Conservation (phyloP, 2,888 invertebrate species). For the Teinopalpus imperialis region DNA sequence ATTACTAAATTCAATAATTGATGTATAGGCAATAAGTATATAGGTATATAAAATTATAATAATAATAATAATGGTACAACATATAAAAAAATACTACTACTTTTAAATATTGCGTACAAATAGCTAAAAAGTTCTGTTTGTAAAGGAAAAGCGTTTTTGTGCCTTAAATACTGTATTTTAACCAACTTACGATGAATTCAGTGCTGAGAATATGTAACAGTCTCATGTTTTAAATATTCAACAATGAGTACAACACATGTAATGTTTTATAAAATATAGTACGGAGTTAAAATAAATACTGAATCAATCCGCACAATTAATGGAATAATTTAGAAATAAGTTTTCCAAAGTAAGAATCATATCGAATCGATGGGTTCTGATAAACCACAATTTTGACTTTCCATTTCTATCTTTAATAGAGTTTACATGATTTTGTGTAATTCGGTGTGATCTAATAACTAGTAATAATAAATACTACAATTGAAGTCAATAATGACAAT, state of each 20-base stretch:
- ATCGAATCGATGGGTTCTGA: no score
- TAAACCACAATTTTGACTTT: no score
- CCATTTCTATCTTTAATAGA: no score
- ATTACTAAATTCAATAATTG: neutral
- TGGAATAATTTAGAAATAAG: slow-evolving; percentile 10
- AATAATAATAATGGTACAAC: neutral
- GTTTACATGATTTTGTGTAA: no score
- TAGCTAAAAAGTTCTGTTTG: slow-evolving; percentile 5
- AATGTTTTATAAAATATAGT: neutral
- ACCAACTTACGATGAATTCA: neutral
- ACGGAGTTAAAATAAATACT: neutral
- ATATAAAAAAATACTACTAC: no score
- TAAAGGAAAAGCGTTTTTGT: slow-evolving; percentile 14
- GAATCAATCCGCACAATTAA: slow-evolving; percentile 15
- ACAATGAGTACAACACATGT: no score
- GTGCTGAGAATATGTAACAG: neutral
- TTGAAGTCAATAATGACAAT: no score
- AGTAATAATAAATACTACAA: no score
- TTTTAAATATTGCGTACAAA: slow-evolving; percentile 2
- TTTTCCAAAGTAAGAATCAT: slow-evolving; percentile 5
- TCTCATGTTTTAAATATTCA: no score
- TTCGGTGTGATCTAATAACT: no score
- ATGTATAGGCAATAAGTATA: neutral
- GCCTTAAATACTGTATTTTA: slow-evolving; percentile 15
- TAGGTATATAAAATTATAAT: neutral